phyloP scores from a whole-genome alignment of 2,888 invertebrate species.

The Deilephila elpenor region DNA sequence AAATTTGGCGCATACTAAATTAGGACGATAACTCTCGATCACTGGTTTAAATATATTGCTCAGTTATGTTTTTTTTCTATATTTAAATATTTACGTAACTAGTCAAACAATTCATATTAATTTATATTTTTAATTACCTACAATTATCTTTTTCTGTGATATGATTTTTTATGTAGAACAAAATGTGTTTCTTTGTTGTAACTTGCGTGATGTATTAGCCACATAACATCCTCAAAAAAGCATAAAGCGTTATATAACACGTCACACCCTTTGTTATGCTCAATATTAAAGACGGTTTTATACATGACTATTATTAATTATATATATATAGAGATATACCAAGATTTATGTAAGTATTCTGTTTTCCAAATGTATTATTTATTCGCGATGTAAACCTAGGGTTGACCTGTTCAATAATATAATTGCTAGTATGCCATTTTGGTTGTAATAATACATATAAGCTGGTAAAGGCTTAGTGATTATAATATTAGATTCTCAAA shows the following conservation, averaged over 20 bases:
- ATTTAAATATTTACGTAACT: conserved; percentile 64
- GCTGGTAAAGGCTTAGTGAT: conserved; percentile 74
- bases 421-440: conserved; percentile 49
- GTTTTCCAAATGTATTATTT: conserved; percentile 12
- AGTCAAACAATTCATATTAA: conserved; percentile 74
- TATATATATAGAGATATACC: neutral
- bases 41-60: conserved; percentile 48
- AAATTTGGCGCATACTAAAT: conserved; percentile 34
- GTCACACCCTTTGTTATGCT: conserved; percentile 20
- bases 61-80: conserved; percentile 54
- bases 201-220: conserved; percentile 68
- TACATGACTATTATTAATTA: conserved; percentile 2
- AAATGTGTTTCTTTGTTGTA: conserved; percentile 54
- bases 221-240: conserved; percentile 71
- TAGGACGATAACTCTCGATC: conserved; percentile 35
- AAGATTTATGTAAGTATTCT: conserved; percentile 1
- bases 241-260: conserved; percentile 37
- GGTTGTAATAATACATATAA: conserved; percentile 60
- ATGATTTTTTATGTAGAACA: conserved; percentile 75
- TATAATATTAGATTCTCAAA: conserved; percentile 73
- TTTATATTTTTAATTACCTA: conserved; percentile 59
- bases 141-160: conserved; percentile 73
- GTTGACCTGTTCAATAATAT: conserved; percentile 25
- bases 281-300: conserved; percentile 20
- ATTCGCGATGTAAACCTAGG: conserved; percentile 18